Evolutionary conservation across 2,113 vertebrate genomes (phyloP), one percentile per base, ranked within the genome.

Genomic region (mouse (Mus musculus)): DNA sequence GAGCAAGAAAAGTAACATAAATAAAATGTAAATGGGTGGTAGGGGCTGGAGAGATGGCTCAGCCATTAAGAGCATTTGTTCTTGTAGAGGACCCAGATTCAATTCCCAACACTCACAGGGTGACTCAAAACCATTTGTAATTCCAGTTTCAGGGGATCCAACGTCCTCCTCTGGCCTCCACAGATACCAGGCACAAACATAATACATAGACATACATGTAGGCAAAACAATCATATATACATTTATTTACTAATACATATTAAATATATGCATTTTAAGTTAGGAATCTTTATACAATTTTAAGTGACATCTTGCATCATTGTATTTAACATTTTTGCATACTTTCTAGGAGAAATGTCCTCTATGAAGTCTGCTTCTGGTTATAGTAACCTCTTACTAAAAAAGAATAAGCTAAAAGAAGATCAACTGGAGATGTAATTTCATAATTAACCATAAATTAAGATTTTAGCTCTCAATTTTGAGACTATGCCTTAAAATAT

Each of bases 291-390:
- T 72, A 56, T 73, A 61, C 20, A 42, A 0, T 76, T 91, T 95
- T 89, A 89, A 91, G 33, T 89, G 65, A 95, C 80, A 49, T 90
- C 11, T 93, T 88, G 88, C 39, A 76, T 91, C 76, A 54, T 88
- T 91, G 3, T 76, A 81, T 90, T 82, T 84, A 75, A 22, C 49
- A 59, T 88, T 90, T 95, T 71, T 30, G 65, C 73, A 65, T 84
- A 69, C 54, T 88, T 56, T 88, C 52, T 92, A 56, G 59, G 76
- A 88, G 24, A 92, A 69, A 72, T 49, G 30, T 91, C 22, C 56
- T 71, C 0, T 69, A 76, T 82, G 26, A 92, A 42, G 77, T 90
- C 19, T 92, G 11, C 65, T 92, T 19, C 75, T 71, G n/a, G 49
- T 78, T 72, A 54, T 49, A 71, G 33, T 82, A 81, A 87, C 26